A percentile compares a stretch with the other conserved stretches of the same genome.
These are phyloP conservation scores for Laothoe populi DNA, from an alignment of 2,888 invertebrate genomes.

Conservation along the genomic window DNA sequence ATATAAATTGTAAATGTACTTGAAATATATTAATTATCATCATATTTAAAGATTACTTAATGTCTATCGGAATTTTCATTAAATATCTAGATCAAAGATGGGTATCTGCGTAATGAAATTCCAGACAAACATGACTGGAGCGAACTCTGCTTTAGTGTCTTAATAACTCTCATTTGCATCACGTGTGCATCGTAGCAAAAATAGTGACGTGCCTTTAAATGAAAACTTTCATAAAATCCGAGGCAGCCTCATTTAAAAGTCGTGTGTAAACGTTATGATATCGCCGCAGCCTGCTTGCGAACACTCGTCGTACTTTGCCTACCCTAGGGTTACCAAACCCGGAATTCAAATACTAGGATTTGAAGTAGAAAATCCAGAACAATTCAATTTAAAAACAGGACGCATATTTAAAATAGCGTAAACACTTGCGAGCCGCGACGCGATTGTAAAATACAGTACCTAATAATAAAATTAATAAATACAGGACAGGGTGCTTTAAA, in stretches of 20 bases:
- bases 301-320: constrained; percentile 74
- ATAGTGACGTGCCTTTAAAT: constrained; percentile 48
- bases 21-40: background rate
- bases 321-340: too few relatives aligned
- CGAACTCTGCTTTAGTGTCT: constrained; percentile 15
- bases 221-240: constrained; percentile 60
- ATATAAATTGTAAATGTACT: too few relatives aligned
- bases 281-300: constrained; percentile 73
- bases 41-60: background rate
- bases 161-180: constrained; percentile 27
- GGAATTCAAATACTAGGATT: too few relatives aligned
- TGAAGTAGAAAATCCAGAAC: too few relatives aligned
- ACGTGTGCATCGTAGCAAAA: constrained; percentile 33
- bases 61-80: background rate
- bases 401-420: too few relatives aligned
- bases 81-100: background rate
- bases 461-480: too few relatives aligned
- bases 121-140: constrained; percentile 3
- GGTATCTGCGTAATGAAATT: constrained; percentile 1
- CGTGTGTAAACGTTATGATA: constrained; percentile 75
- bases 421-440: too few relatives aligned
- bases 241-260: constrained; percentile 69
- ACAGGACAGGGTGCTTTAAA: too few relatives aligned
- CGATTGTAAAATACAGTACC: too few relatives aligned
- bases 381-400: too few relatives aligned